Conservation (phyloP, 2,113 vertebrate species). For the Phaethon lepturus region DNA sequence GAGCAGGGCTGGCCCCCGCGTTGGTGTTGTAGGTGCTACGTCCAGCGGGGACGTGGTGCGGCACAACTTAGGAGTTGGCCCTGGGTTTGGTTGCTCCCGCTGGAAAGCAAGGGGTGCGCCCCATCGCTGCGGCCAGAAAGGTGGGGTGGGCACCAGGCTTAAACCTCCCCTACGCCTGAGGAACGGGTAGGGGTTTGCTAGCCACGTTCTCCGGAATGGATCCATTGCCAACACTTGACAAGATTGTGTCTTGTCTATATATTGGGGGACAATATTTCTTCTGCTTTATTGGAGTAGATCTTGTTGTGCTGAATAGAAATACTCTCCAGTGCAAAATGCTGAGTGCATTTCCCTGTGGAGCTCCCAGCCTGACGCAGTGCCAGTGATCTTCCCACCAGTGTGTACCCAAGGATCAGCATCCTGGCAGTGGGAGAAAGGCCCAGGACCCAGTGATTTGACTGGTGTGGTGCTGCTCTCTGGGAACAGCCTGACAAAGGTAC, state of each 20-base stretch:
- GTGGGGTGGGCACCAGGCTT: background rate
- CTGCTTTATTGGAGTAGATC: background rate
- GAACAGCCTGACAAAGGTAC: background rate
- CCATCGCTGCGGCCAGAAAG: background rate
- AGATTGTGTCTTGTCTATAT: background rate
- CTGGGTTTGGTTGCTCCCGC: background rate
- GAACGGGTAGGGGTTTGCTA: background rate
- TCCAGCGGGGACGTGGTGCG: background rate
- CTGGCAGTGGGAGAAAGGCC: background rate
- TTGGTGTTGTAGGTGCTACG: background rate
- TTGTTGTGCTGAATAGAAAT: background rate
- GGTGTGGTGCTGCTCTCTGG: background rate
- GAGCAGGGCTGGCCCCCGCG: background rate
- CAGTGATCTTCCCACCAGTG: background rate
- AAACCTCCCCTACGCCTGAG: background rate
- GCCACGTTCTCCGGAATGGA: background rate
- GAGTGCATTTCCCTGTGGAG: background rate
- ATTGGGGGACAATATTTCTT: background rate
- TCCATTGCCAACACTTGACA: background rate
- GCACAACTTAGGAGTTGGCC: background rate
- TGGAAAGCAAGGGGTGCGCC: background rate
- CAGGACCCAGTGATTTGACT: background rate
- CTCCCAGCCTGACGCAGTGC: background rate
- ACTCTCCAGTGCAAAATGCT: background rate
- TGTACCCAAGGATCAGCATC: background rate